Conservation (phyloP, 2,113 vertebrate species). For the Cairina moschata region DNA sequence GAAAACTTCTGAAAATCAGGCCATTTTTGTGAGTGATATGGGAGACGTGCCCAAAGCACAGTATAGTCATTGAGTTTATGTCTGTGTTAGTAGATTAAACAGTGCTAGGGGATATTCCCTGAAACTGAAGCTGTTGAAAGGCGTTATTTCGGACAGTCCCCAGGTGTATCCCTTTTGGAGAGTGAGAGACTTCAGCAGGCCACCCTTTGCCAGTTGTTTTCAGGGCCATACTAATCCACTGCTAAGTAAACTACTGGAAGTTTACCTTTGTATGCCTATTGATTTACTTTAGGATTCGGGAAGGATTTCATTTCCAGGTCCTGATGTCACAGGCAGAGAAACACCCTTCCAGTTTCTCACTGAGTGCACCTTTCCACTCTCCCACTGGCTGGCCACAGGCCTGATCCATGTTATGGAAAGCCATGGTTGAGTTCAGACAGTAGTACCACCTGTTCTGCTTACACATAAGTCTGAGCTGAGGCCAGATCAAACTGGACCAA, state of each 20-base stretch:
- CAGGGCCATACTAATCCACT: neutral
- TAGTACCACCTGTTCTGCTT: accelerated
- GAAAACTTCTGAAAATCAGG: neutral
- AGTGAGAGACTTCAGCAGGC: neutral
- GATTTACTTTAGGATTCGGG: neutral
- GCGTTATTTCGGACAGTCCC: neutral
- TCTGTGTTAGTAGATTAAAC: neutral
- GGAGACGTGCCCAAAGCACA: neutral
- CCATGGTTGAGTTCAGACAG: neutral
- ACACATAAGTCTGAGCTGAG: accelerated
- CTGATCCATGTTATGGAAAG: neutral
- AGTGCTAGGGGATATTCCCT: neutral
- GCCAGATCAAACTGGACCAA: neutral
- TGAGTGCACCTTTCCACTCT: neutral
- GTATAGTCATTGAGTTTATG: neutral
- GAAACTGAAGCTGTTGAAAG: neutral
- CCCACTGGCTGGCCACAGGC: neutral
- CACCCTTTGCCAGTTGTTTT: neutral
- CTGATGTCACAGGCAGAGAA: neutral
- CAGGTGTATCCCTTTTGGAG: neutral
- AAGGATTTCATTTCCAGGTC: neutral
- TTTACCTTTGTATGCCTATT: neutral
- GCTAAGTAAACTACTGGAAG: neutral
- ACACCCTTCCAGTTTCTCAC: neutral
- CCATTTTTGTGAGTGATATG: neutral